Conservation (phyloP, 2,113 vertebrate species). For the Alethe diademata region DNA sequence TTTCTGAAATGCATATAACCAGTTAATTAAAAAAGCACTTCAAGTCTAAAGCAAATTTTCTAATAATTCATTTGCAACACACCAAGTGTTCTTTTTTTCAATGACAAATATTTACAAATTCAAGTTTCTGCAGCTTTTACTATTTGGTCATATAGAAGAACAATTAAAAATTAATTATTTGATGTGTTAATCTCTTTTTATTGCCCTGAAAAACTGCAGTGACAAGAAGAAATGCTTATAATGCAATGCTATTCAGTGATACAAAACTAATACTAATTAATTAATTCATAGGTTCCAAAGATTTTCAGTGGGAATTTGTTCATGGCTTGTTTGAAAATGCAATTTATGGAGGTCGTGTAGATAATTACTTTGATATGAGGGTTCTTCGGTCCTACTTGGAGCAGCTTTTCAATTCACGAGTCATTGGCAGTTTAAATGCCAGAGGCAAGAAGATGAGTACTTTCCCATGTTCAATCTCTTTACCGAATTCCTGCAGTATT, state of each 20-base stretch:
- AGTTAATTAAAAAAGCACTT: background rate
- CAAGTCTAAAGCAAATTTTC: background rate
- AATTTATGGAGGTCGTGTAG: constrained; percentile 94
- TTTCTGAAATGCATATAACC: background rate
- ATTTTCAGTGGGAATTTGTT: constrained; percentile 92
- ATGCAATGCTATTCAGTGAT: background rate
- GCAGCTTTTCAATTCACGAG: constrained; percentile 86
- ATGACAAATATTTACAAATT: background rate
- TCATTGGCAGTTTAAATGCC: constrained; percentile 71
- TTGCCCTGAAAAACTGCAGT: background rate
- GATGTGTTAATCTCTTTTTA: background rate
- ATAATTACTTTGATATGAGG: constrained; percentile 90
- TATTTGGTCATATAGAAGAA: background rate
- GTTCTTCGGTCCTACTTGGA: constrained; percentile 93
- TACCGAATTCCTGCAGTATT: constrained; percentile 91
- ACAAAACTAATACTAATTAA: background rate
- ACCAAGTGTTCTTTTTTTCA: background rate
- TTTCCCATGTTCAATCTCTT: constrained; percentile 81
- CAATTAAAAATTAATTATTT: background rate
- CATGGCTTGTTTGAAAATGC: constrained; percentile 93
- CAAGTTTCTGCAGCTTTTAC: background rate
- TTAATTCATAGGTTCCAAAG: constrained; percentile 78
- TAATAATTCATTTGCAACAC: background rate
- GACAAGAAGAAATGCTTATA: background rate
- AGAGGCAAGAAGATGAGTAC: constrained; percentile 72